Evolutionary conservation across 2,797 vertebrate species (phyloP), one percentile per base, ranked within the genome.

Genomic region (Sphenodon punctatus): DNA sequence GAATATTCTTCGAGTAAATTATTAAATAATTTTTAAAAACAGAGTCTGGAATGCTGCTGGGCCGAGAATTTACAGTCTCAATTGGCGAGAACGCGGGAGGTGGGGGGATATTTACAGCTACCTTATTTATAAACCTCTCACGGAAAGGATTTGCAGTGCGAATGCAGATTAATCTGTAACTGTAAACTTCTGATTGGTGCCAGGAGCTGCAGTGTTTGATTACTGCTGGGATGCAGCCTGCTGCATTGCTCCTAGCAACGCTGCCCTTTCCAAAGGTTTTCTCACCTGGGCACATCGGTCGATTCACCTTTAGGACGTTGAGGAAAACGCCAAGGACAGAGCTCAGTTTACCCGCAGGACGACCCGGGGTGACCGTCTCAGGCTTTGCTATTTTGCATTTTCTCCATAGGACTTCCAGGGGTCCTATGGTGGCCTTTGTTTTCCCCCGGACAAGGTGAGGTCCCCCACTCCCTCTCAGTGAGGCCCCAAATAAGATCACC

Each of bases 241-340:
- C 88, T 87, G 82, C 66, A 38, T 53, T 82, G n/a, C n/a, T n/a
- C 84, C 86, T 86, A 91, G 84, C 90, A 78, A 43, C 70, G 74
- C 80, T 78, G 36, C 72, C 73, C 66, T 75, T 77, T 48, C 5
- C 0, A 76, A 59, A 89, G 82, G 78, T 79, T 81, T 22, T 90
- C 84, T 82, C 82, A 32, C 80, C 80, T 27, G 5, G 36, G 67
- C 60, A 10, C n/a, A 20, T 82, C 80, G 59, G 56, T 5, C 68
- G n/a, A n/a, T n/a, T n/a, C 80, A 56, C 56, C 81, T 3, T 43
- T 91, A 48, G 89, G 92, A 89, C 86, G 86, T 67, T 7, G 55
- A 58, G 55, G 22, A 30, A 17, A 53, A 30, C 55, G 23, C 32
- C 36, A 14, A 10, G 12, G 55, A 23, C n/a, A n/a, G n/a, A n/a